These are phyloP conservation scores for Stenoptilia bipunctidactyla DNA, from an alignment of 2,888 invertebrate genomes.

Conservation along the genomic window DNA sequence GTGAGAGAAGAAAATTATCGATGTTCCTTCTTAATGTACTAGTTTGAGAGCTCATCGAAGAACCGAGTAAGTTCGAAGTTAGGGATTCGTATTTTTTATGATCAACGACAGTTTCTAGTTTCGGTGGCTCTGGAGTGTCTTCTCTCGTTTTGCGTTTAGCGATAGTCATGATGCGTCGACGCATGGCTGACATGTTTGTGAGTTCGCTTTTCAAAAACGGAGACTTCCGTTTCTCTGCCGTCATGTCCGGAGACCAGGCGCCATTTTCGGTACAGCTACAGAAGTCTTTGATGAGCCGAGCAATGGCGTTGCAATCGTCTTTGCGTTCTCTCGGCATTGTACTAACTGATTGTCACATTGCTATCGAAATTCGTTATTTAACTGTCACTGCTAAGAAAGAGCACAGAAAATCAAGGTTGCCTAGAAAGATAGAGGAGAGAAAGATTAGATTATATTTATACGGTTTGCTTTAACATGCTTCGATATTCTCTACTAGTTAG, in stretches of 20 bases:
- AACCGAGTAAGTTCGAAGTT: slow-evolving; percentile 48
- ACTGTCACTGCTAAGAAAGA: slow-evolving; percentile 50
- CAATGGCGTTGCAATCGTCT: slow-evolving; percentile 57
- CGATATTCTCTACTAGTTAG: too few relatives aligned
- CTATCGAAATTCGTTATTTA: slow-evolving; percentile 30
- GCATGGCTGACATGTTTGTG: slow-evolving; percentile 61
- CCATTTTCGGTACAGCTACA: slow-evolving; percentile 65
- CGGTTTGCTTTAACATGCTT: too few relatives aligned
- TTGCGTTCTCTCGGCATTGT: slow-evolving; percentile 51
- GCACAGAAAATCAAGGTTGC: slow-evolving; percentile 42
- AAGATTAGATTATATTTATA: too few relatives aligned
- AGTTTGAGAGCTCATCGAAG: slow-evolving; percentile 48
- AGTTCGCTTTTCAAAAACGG: slow-evolving; percentile 58
- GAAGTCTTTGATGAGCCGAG: slow-evolving; percentile 56
- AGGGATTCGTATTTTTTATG: slow-evolving; percentile 37
- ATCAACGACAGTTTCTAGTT: slow-evolving; percentile 11
- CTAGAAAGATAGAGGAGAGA: too few relatives aligned
- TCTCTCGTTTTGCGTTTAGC: slow-evolving; percentile 45
- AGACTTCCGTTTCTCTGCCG: slow-evolving; percentile 43
- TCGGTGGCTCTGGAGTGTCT: slow-evolving; percentile 36
- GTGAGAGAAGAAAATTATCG: slow-evolving; percentile 47
- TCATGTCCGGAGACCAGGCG: slow-evolving; percentile 65
- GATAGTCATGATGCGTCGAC: slow-evolving; percentile 51
- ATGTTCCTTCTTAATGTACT: slow-evolving; percentile 53
- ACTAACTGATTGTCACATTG: slow-evolving; percentile 17